Evolutionary conservation across 2,113 vertebrate species (phyloP), one percentile per base, ranked within the genome.

Genomic region (Gnathonemus echidnorhynchus): DNA sequence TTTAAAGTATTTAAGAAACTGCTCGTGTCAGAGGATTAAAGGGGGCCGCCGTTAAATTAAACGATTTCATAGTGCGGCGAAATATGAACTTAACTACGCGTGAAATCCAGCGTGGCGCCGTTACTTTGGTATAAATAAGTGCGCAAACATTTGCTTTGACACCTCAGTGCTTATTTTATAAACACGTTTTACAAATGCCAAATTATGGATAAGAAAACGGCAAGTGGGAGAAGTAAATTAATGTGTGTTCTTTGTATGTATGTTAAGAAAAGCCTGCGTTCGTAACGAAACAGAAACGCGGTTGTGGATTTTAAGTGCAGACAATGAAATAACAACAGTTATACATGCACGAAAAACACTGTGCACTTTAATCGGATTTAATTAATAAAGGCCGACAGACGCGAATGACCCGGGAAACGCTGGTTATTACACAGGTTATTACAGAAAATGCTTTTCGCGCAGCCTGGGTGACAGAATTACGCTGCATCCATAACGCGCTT

Each of bases 1-100:
- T 93, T 92, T 91, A 50, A 91, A 89, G 90, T 87, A 35, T 91
- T 90, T 92, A 46, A 27, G 89, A 91, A 91, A 87, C 42, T 50
- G 17, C 58, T 62, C 17, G n/a, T 52, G 49, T 88, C 45, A 52
- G 31, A 52, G 66, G 39, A 88, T 88, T 49, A 88, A 87, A 88
- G n/a, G 87, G 48, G 50, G 50, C 15, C 58, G 56, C 52, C 8
- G 17, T 86, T 48, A 85, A 88, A 62, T 88, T 56, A 45, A 70
- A 24, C 39, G 86, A n/a, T 24, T 49, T 49, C 62, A 42, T 58
- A 42, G 62, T 53, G 45, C 42, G 85, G 17, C 53, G 35, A 42
- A 45, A 19, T 86, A n/a, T 84, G 52, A 74, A 27, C 39, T 1
- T 58, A 85, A 85, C 45, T n/a, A 48, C 2, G 83, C 83, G 83